phyloP scores from a whole-genome alignment of 2,797 vertebrate species.

The Hyperoplus lanceolatus region DNA sequence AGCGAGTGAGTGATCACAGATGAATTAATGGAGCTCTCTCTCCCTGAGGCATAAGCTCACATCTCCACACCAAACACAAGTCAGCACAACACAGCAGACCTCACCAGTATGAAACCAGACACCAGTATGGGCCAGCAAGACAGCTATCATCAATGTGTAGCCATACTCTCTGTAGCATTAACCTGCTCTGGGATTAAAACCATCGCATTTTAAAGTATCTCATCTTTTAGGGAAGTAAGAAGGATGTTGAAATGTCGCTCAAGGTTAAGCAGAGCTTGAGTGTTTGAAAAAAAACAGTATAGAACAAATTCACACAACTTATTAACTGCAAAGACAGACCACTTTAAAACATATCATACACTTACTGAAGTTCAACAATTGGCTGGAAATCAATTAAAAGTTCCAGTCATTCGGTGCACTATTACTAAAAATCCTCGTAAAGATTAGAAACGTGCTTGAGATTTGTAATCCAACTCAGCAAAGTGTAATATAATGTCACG shows the following conservation, averaged over 20 bases:
- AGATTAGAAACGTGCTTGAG: background rate
- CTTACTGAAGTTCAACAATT: background rate
- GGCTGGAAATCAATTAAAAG: background rate
- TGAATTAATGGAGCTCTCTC: constrained; percentile 49
- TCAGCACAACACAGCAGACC: constrained; percentile 25
- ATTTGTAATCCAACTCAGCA: background rate
- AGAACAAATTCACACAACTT: background rate
- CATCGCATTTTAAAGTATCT: background rate
- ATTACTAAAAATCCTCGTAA: background rate
- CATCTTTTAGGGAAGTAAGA: too few relatives aligned
- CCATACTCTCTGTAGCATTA: background rate
- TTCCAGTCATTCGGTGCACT: background rate
- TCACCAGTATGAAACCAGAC: background rate
- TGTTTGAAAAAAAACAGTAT: background rate
- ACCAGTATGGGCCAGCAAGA: background rate
- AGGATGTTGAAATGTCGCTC: background rate
- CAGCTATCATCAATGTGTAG: background rate
- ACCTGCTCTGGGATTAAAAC: background rate
- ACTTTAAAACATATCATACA: background rate
- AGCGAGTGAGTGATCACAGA: constrained; percentile 8
- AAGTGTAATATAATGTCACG: background rate
- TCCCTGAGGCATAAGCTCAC: constrained; percentile 29
- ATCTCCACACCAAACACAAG: constrained; percentile 47
- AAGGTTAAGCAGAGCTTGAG: background rate
- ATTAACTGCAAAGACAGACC: too few relatives aligned